Evolutionary conservation across 2,888 invertebrate genomes (phyloP).

Genomic region (Cyaniris semiargus): DNA sequence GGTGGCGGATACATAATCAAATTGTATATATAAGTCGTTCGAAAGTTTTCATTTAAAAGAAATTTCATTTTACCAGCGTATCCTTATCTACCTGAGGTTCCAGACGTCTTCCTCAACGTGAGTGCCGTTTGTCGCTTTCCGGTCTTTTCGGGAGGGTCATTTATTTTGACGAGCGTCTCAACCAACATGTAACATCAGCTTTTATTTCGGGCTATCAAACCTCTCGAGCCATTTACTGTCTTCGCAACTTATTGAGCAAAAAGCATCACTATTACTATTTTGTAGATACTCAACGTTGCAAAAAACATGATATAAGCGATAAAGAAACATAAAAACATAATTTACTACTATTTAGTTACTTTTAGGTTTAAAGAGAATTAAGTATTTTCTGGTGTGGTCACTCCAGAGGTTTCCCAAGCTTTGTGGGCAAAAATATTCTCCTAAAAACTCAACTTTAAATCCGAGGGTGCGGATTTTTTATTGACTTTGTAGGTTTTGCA

Average conservation of each 20-base stretch:
- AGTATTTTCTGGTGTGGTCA: too few relatives aligned
- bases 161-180: conserved; percentile 1
- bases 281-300: not conserved
- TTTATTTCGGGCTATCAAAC: conserved; percentile 10
- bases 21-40: too few relatives aligned
- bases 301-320: not conserved
- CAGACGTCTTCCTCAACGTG: not conserved
- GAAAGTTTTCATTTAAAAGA: not conserved
- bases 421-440: not conserved
- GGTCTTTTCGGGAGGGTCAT: not conserved
- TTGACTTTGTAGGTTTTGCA: conserved; percentile 14
- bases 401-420: not conserved
- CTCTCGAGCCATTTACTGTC: not conserved
- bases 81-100: not conserved
- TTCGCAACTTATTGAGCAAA: not conserved
- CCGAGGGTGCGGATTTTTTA: conserved; percentile 16
- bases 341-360: not conserved
- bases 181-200: not conserved
- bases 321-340: not conserved
- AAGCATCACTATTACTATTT: not conserved
- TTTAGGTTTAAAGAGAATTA: not conserved
- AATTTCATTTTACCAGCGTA: not conserved
- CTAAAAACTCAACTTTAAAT: conserved; percentile 7
- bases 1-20: not conserved
- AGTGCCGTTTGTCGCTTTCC: not conserved